Conservation (phyloP, 2,888 invertebrate genomes). For the Azorinus chamasolen region DNA sequence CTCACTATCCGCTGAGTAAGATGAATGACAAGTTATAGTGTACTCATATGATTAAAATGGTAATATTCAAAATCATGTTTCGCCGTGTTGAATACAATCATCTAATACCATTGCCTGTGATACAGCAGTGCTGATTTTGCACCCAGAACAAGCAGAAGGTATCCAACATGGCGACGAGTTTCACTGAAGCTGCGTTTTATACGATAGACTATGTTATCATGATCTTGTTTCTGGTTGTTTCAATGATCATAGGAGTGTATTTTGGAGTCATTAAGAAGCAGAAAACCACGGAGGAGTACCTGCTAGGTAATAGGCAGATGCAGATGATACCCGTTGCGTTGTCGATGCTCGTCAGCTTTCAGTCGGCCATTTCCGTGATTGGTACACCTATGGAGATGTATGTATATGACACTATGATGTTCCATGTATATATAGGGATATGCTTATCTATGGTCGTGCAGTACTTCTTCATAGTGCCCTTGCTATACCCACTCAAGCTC, state of each 20-base stretch:
- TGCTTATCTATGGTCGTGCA: constrained; percentile 51
- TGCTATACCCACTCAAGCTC: constrained; percentile 69
- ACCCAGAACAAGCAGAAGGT: too few relatives aligned
- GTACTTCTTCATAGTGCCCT: constrained; percentile 60
- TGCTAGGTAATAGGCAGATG: constrained; percentile 70
- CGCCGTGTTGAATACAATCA: too few relatives aligned
- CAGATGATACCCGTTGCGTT: constrained; percentile 71
- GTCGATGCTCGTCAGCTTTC: constrained; percentile 75
- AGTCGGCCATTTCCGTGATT: constrained; percentile 74
- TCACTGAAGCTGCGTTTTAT: constrained; percentile 24
- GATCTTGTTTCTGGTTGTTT: constrained; percentile 47
- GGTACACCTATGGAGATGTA: constrained; percentile 71
- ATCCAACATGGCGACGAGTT: constrained; percentile 10
- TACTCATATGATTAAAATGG: too few relatives aligned
- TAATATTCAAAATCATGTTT: too few relatives aligned
- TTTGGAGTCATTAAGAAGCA: constrained; percentile 58
- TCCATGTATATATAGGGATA: constrained; percentile 54
- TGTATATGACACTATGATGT: constrained; percentile 63
- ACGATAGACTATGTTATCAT: constrained; percentile 53
- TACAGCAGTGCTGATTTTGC: too few relatives aligned
- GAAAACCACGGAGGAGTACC: constrained; percentile 67
- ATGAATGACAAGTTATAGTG: too few relatives aligned
- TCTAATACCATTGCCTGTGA: too few relatives aligned
- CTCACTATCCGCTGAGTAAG: too few relatives aligned
- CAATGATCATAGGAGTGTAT: constrained; percentile 62